Evolutionary conservation across 1,140 invertebrate species (phyloP).

Genomic region (Coenobita brevimanus): DNA sequence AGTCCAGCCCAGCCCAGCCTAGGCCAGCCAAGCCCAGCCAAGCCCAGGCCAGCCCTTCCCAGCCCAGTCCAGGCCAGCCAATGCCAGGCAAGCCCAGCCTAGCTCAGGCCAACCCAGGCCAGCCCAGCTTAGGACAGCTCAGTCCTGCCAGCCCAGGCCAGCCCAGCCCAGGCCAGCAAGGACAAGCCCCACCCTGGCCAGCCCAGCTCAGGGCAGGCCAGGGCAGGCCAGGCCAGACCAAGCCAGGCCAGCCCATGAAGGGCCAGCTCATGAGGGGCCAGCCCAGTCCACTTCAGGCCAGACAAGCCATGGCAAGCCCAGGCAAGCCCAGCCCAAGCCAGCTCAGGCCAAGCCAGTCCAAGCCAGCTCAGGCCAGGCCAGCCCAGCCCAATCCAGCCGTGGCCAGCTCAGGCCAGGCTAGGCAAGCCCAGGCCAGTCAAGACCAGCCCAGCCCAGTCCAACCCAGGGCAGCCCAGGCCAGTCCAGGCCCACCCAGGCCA

Average conservation of each 20-base stretch:
- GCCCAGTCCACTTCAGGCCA: conserved; percentile 19
- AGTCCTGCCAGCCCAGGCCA: conserved; percentile 24
- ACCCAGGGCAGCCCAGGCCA: conserved; percentile 15
- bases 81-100: conserved; percentile 22
- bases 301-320: conserved; percentile 31
- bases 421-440: too few relatives aligned
- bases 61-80: conserved; percentile 32
- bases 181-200: conserved; percentile 33
- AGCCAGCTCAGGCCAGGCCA: conserved; percentile 31
- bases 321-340: conserved; percentile 28
- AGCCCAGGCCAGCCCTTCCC: conserved; percentile 20
- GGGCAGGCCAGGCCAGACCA: conserved; percentile 41
- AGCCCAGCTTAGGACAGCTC: background rate
- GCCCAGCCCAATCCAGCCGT: conserved; percentile 35
- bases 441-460: too few relatives aligned
- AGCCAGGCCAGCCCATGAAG: conserved; percentile 21
- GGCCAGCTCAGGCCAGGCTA: conserved; percentile 32
- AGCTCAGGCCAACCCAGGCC: conserved; percentile 4
- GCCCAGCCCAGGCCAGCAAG: conserved; percentile 10
- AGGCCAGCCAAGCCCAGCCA: conserved; percentile 38
- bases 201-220: conserved; percentile 17
- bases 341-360: conserved; percentile 42
- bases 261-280: conserved; percentile 15
- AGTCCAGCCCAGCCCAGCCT: conserved; percentile 15
- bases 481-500: conserved; percentile 4